Evolutionary conservation across 2,888 invertebrate genomes (phyloP), one percentile per base, ranked within the genome.

Genomic region (Stenolophus ochropezus): DNA sequence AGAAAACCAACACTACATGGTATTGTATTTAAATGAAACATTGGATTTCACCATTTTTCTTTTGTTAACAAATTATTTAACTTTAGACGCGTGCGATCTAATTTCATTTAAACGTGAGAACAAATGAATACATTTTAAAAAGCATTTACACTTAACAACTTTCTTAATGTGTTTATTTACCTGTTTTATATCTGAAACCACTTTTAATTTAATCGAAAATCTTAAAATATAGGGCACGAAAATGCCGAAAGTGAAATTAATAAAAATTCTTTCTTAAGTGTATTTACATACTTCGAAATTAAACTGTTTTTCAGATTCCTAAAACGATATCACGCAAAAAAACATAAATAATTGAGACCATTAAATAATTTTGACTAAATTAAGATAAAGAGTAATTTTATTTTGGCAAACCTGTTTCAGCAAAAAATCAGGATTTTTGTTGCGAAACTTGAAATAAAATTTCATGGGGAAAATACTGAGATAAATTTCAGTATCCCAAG

Each of bases 1-100:
- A 49, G 23, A 73, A 69, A 73, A 49, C 73, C 47, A 49, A 49
- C 33, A 42, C 4, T 42, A 42, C 47, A 14, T 14, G 21, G 73
- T 49, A 73, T 73, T 73, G 73, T 73, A 14, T 73, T 73, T 49
- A 73, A 69, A 73, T 73, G 73, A 73, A 73, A 73, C 23, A 73
- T 65, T 33, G 47, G 49, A 73, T 73, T 73, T 73, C 73, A 73
- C 47, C 73, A 73, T 49, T 73, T 73, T 73, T 73, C 47, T 20
- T 23, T 16, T 21, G 47, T 73, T 20, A 23, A 49, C 73, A 73
- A 73, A 73, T 49, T 73, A 73, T 47, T 47, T 73, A 73, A 73
- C 11, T 11, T 16, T 4, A 23, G 33, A 42, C 33, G 6, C 33
- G 33, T 42, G 33, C 33, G 33, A 1, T 42, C 33, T 42, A 42